phyloP scores from a whole-genome alignment of 2,888 invertebrate species.

The Nymphalis polychloros region DNA sequence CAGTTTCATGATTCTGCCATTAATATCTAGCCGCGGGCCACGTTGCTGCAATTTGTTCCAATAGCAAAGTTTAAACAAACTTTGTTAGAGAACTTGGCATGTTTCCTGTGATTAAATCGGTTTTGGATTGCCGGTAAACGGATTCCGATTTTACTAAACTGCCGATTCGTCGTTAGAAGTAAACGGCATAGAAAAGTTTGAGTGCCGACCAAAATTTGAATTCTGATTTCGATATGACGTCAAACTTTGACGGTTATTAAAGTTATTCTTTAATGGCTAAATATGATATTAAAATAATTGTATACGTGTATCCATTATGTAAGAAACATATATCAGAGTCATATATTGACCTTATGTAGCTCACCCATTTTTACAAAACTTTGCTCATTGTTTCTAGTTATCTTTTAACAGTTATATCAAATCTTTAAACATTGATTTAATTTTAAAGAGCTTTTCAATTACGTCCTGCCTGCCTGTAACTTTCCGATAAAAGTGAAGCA shows the following conservation, averaged over 20 bases:
- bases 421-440: no score
- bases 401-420: no score
- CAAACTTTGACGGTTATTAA: slow-evolving; percentile 29
- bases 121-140: slow-evolving; percentile 73
- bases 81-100: slow-evolving; percentile 74
- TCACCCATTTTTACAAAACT: no score
- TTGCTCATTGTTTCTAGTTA: no score
- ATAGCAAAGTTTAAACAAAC: slow-evolving; percentile 74
- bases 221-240: slow-evolving; percentile 49
- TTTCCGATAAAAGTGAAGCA: no score
- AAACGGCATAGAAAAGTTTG: slow-evolving; percentile 63
- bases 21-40: slow-evolving; percentile 74
- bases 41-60: slow-evolving; percentile 77
- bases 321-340: no score
- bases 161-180: slow-evolving; percentile 72
- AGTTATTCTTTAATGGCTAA: slow-evolving; percentile 12
- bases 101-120: slow-evolving; percentile 80
- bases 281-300: not conserved
- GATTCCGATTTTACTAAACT: slow-evolving; percentile 63
- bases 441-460: no score
- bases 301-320: no score
- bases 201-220: slow-evolving; percentile 60
- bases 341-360: no score
- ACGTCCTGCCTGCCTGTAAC: no score
- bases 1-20: slow-evolving; percentile 67